Conservation (phyloP, 2,113 vertebrate species). For the Myodes glareolus region DNA sequence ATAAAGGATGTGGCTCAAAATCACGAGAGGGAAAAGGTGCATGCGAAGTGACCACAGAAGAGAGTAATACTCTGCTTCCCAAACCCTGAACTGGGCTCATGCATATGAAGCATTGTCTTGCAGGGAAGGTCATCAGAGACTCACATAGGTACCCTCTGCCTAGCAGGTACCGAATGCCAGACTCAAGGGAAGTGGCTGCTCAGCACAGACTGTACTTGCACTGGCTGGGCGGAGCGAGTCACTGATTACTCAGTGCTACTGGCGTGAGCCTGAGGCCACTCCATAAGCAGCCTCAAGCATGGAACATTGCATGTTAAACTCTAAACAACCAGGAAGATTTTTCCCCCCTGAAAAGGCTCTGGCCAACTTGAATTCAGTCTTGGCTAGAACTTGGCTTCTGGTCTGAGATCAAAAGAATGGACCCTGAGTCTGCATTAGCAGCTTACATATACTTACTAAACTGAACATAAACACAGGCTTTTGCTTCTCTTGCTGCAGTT, state of each 20-base stretch:
- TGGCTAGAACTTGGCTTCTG: background rate
- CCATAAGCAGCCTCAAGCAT: background rate
- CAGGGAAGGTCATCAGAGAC: background rate
- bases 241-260: background rate
- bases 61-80: background rate
- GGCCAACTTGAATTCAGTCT: conserved; percentile 18
- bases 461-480: background rate
- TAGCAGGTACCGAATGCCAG: background rate
- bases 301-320: background rate
- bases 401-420: background rate
- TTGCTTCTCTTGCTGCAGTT: background rate
- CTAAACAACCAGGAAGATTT: background rate
- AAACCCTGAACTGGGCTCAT: background rate
- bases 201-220: background rate
- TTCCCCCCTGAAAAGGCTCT: background rate
- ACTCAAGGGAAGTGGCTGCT: background rate
- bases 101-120: background rate
- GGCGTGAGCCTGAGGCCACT: background rate
- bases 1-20: background rate
- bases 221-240: background rate
- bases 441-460: background rate
- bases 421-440: background rate
- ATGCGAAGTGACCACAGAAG: background rate
- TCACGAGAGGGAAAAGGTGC: background rate
- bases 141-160: background rate